These are phyloP conservation scores for Dasysyrphus tricinctus DNA, from an alignment of 2,888 invertebrate genomes.

Conservation along the genomic window DNA sequence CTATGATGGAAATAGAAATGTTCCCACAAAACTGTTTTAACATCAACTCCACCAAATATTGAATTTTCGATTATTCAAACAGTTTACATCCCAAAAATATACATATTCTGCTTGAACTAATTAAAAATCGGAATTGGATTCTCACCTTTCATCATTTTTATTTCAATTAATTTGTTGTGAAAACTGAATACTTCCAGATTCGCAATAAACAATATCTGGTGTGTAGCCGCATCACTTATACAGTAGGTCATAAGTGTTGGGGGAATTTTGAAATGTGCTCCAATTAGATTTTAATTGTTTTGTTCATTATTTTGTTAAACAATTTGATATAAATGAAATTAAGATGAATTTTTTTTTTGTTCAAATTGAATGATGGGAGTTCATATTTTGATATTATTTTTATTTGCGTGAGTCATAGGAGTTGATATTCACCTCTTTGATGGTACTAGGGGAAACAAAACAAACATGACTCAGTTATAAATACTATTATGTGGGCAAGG, in stretches of 20 bases:
- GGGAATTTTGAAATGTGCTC: conserved; percentile 46
- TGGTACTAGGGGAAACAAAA: not conserved
- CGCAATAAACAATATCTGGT: conserved; percentile 5
- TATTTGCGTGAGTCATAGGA: not conserved
- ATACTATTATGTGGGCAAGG: not conserved
- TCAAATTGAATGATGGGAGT: no score
- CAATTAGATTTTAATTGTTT: conserved; percentile 17
- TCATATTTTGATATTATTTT: no score
- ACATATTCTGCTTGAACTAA: not conserved
- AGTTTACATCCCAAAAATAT: no score
- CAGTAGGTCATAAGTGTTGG: not conserved
- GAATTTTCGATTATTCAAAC: no score
- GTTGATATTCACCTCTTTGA: not conserved
- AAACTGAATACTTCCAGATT: conserved; percentile 5
- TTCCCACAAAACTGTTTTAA: no score
- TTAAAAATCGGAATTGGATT: not conserved
- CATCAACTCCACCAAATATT: no score
- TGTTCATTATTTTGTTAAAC: conserved; percentile 38
- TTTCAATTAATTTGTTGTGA: conserved; percentile 2
- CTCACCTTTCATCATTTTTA: no score
- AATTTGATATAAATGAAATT: conserved; percentile 24
- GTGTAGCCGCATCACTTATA: not conserved
- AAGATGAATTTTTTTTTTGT: not conserved
- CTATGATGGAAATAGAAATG: no score
- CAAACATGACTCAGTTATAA: not conserved